Evolutionary conservation across 2,797 vertebrate genomes (phyloP).

Genomic region (Neosilurus mollespiculum): DNA sequence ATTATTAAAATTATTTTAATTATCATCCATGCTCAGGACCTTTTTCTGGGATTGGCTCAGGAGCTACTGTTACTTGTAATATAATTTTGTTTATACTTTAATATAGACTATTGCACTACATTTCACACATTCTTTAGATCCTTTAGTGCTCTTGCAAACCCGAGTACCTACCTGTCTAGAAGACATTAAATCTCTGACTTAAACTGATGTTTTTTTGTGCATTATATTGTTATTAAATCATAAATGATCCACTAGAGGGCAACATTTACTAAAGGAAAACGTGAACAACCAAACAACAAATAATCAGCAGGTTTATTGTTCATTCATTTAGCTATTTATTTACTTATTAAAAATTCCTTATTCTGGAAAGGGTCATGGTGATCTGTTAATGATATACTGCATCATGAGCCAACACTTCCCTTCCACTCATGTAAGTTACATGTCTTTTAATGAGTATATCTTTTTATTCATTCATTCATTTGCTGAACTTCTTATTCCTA

Average conservation of each 20-base stretch:
- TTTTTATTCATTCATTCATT: no score
- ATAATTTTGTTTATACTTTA: background rate
- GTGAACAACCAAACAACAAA: no score
- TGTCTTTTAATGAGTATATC: background rate
- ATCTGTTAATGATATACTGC: background rate
- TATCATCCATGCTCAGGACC: background rate
- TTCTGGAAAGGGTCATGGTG: background rate
- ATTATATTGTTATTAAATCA: background rate
- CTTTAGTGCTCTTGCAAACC: background rate
- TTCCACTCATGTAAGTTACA: background rate
- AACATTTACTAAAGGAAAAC: conserved; percentile 9
- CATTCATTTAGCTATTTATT: background rate
- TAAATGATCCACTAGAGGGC: conserved; percentile 19
- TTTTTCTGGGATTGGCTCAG: background rate
- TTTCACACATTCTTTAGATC: background rate
- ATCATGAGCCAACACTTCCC: background rate
- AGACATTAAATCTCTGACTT: background rate
- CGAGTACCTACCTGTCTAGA: background rate
- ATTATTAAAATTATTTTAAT: no score
- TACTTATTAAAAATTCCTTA: no score
- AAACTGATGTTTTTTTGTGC: background rate
- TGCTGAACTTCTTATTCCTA: no score
- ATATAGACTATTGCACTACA: background rate
- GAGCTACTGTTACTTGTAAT: background rate
- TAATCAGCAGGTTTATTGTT: background rate